Percentiles rank a stretch among this genome's conserved stretches.
These are phyloP conservation scores for Hedychridium roseum DNA, from an alignment of 2,888 invertebrate species.

Conservation along the genomic window DNA sequence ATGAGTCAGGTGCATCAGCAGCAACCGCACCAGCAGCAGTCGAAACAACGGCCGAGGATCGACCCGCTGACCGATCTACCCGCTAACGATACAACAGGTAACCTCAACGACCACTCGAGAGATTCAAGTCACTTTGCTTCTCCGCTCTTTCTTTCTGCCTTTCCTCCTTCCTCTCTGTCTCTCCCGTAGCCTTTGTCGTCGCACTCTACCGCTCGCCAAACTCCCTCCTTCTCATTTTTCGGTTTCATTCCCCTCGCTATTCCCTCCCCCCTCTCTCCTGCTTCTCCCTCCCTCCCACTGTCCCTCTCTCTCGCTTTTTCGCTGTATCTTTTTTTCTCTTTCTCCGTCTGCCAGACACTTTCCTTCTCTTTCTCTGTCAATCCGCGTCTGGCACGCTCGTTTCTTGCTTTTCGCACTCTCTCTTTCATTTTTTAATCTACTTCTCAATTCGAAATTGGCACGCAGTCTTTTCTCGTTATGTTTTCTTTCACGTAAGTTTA, in stretches of 20 bases:
- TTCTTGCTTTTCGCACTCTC: slow-evolving; percentile 8
- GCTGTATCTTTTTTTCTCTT: slow-evolving; percentile 5
- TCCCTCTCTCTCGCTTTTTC: slow-evolving; percentile 7
- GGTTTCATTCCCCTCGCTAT: slow-evolving; percentile 16
- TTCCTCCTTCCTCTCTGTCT: slow-evolving; percentile 25
- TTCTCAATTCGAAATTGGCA: slow-evolving; percentile 13
- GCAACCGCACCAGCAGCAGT: slow-evolving; percentile 33
- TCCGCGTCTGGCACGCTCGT: slow-evolving; percentile 17
- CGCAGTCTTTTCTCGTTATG: slow-evolving; percentile 17
- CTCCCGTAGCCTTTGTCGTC: slow-evolving; percentile 16
- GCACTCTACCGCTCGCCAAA: slow-evolving; percentile 45
- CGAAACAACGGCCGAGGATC: slow-evolving; percentile 33
- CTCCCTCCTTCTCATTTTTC: slow-evolving; percentile 21
- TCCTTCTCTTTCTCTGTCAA: slow-evolving; percentile 19
- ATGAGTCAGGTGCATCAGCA: slow-evolving; percentile 33
- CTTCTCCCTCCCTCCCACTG: slow-evolving; percentile 17
- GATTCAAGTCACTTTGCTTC: background rate
- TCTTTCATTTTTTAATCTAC: slow-evolving; percentile 24
- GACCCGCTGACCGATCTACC: slow-evolving; percentile 39
- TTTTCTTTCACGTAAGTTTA: no score
- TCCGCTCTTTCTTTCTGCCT: slow-evolving; percentile 2
- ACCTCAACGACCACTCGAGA: slow-evolving; percentile 39
- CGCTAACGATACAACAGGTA: slow-evolving; percentile 49
- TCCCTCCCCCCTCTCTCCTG: slow-evolving; percentile 1
- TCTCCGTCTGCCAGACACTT: slow-evolving; percentile 4